phyloP scores from a whole-genome alignment of 2,888 invertebrate species.

The Apamea monoglypha region DNA sequence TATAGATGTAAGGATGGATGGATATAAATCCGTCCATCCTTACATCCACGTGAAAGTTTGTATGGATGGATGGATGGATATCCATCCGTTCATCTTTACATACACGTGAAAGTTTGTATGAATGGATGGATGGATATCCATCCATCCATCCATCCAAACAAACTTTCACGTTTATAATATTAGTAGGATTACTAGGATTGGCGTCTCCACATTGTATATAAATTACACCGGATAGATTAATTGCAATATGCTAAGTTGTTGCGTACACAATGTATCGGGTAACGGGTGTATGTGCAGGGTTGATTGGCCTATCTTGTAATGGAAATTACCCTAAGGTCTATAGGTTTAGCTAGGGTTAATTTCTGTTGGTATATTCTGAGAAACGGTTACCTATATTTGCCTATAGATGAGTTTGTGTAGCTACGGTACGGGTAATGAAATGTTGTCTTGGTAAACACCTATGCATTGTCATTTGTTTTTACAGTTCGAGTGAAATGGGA shows the following conservation, averaged over 20 bases:
- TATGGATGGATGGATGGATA: too few species aligned
- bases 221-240: slow-evolving; percentile 33
- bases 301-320: slow-evolving; percentile 46
- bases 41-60: too few species aligned
- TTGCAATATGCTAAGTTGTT: slow-evolving; percentile 50
- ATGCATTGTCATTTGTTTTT: neutral
- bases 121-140: too few species aligned
- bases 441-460: neutral
- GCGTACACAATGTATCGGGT: slow-evolving; percentile 22
- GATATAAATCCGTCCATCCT: too few species aligned
- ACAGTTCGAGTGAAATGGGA: neutral
- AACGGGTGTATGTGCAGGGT: slow-evolving; percentile 21
- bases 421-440: neutral
- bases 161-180: too few species aligned
- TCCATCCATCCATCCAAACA: too few species aligned
- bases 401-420: neutral
- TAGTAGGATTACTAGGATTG: too few species aligned
- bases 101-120: too few species aligned
- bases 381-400: neutral
- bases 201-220: neutral
- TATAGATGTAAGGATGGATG: too few species aligned
- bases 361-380: slow-evolving; percentile 12
- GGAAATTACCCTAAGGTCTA: slow-evolving; percentile 31
- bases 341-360: slow-evolving; percentile 25
- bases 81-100: too few species aligned